A percentile compares a stretch with the other conserved stretches of the same genome.
Evolutionary conservation across 2,113 vertebrate species (phyloP).

Genomic region (Tor tambroides): DNA sequence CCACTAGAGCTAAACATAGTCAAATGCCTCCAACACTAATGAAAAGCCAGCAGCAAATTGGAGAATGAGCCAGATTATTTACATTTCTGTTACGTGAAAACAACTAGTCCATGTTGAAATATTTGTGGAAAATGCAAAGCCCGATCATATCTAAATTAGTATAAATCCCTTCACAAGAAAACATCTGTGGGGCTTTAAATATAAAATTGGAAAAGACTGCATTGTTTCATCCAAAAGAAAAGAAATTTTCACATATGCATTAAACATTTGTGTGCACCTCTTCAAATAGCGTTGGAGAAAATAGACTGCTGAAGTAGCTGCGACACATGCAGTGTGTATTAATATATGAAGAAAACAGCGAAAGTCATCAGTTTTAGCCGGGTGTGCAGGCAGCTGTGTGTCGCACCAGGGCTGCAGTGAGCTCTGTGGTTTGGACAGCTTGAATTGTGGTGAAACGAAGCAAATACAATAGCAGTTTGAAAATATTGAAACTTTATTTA

Average conservation of each 20-base stretch:
- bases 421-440: slow-evolving; percentile 68
- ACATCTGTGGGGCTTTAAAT: background rate
- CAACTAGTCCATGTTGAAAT: background rate
- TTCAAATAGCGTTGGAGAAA: slow-evolving; percentile 51
- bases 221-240: background rate
- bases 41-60: slow-evolving; percentile 6
- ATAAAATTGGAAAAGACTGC: background rate
- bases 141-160: background rate
- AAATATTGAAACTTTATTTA: background rate
- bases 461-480: slow-evolving; percentile 7
- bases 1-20: slow-evolving; percentile 52
- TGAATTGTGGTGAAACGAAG: slow-evolving; percentile 33
- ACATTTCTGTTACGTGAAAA: background rate
- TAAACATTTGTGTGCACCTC: slow-evolving; percentile 38
- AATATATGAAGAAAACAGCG: slow-evolving; percentile 71
- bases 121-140: background rate
- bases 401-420: slow-evolving; percentile 53
- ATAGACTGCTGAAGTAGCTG: slow-evolving; percentile 57
- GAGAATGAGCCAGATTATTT: background rate
- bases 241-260: background rate
- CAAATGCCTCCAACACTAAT: slow-evolving; percentile 25
- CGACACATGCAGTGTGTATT: slow-evolving; percentile 65
- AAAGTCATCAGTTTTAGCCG: slow-evolving; percentile 66
- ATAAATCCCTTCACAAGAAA: background rate
- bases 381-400: slow-evolving; percentile 67